Evolutionary conservation across 2,113 vertebrate genomes (phyloP).

Genomic region (Tetraodon nigroviridis): DNA sequence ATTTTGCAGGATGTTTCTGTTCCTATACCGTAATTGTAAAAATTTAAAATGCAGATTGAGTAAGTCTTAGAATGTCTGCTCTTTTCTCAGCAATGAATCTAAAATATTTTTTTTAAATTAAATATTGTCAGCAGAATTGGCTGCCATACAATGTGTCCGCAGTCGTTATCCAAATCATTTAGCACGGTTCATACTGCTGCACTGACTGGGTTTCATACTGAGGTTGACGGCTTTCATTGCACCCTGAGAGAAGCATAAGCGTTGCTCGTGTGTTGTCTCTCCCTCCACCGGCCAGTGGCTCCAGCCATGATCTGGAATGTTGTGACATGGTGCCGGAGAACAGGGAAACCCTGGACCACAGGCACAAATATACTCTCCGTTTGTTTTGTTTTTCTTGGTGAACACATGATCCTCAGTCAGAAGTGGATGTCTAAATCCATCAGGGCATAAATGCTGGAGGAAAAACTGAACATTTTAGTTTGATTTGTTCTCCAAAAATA

Average conservation of each 20-base stretch:
- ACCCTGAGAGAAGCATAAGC: slow-evolving; percentile 43
- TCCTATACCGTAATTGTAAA: too few relatives aligned
- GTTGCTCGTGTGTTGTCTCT: slow-evolving; percentile 71
- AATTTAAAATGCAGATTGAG: too few relatives aligned
- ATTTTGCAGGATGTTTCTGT: too few relatives aligned
- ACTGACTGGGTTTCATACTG: slow-evolving; percentile 46
- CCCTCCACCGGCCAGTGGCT: slow-evolving; percentile 58
- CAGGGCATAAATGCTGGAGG: neutral
- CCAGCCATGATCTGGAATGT: slow-evolving; percentile 80
- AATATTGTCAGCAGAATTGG: neutral
- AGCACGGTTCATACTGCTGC: slow-evolving; percentile 27
- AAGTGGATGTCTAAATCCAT: neutral
- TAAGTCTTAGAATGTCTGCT: too few relatives aligned
- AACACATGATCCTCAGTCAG: neutral
- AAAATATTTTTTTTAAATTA: too few relatives aligned
- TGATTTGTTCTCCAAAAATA: too few relatives aligned
- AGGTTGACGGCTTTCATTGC: slow-evolving; percentile 61
- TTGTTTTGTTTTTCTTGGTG: slow-evolving; percentile 14
- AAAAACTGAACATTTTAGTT: too few relatives aligned
- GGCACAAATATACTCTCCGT: slow-evolving; percentile 11
- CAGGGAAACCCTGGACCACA: slow-evolving; percentile 76
- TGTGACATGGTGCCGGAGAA: slow-evolving; percentile 77
- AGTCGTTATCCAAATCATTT: slow-evolving; percentile 4
- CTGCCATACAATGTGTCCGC: neutral
- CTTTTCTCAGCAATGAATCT: too few relatives aligned